Evolutionary conservation across 2,797 vertebrate genomes (phyloP), one percentile per base, ranked within the genome.

Genomic region (Gallinago nigripennis): DNA sequence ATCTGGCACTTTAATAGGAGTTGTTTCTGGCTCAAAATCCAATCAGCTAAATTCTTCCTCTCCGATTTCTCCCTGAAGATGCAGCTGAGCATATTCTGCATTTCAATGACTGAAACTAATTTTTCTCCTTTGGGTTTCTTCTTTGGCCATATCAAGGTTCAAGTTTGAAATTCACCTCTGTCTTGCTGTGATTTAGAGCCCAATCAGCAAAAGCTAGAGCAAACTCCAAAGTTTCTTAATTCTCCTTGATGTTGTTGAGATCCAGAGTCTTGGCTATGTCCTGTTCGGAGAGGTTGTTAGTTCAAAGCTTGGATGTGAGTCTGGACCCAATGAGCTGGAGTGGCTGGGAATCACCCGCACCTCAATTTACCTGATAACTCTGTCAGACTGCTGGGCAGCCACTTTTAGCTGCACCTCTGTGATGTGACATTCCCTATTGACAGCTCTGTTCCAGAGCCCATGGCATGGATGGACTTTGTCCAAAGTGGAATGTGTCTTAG

Each of bases 1-100:
- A 96, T 95, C 95, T 97, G 95, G 88, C 60, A 82, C 72, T 96
- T 92, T 82, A 93, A 81, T 80, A 83, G 56, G 35, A 73, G 90
- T 89, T 85, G 63, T 91, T 92, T 82, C 80, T 94, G 66, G 60
- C 86, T 92, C 86, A 87, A 61, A 94, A 94, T 94, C 83, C 65
- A 88, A 86, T 96, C 93, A 95, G 81, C 48, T 86, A 77, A 94
- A 94, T 96, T 96, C 82, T 92, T 88, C 60, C 68, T 85, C 64
- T 87, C 60, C 65, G 70, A 82, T 88, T 95, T 94, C 57, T 88
- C n/a, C 53, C 65, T 87, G 68, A 90, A 93, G 61, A 85, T 96
- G 75, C 93, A 95, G 90, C 93, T 95, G 93, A 94, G 46, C 51
- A 58, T 82, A 82, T 89, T 93, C 86, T 71, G 45, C 31, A 39